phyloP scores from a whole-genome alignment of 2,888 invertebrate species.

The Diaprepes abbreviatus region DNA sequence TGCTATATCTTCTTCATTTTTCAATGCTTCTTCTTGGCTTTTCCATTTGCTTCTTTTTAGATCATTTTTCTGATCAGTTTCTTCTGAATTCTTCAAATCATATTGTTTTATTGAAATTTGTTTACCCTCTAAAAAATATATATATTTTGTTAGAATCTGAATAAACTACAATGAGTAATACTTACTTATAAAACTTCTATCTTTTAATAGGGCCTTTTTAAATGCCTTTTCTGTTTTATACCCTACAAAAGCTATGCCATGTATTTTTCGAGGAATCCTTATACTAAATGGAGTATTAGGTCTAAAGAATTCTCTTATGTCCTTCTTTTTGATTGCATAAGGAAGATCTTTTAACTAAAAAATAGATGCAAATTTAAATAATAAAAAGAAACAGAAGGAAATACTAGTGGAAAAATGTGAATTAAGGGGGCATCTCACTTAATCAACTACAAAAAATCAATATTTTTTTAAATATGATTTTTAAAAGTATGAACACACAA shows the following conservation, averaged over 20 bases:
- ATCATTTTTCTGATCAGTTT: constrained; percentile 53
- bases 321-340: constrained; percentile 84
- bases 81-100: constrained; percentile 50
- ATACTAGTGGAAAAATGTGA: no score
- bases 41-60: constrained; percentile 71
- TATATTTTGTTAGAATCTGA: background rate
- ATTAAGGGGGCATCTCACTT: no score
- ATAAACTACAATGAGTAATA: background rate
- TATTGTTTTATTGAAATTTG: constrained; percentile 72
- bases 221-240: constrained; percentile 87
- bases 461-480: no score
- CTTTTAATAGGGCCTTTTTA: constrained; percentile 84
- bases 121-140: constrained; percentile 71
- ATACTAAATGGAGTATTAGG: constrained; percentile 85
- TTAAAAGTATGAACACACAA: no score
- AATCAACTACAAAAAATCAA: no score
- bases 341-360: constrained; percentile 79
- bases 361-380: background rate
- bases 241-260: constrained; percentile 92
- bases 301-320: constrained; percentile 87
- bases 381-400: no score
- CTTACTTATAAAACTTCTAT: constrained; percentile 88
- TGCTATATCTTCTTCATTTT: constrained; percentile 83
- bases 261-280: constrained; percentile 80
- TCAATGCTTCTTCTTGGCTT: constrained; percentile 74